Evolutionary conservation across 2,113 vertebrate genomes (phyloP), one percentile per base, ranked within the genome.

Genomic region (Bothrops jararaca): DNA sequence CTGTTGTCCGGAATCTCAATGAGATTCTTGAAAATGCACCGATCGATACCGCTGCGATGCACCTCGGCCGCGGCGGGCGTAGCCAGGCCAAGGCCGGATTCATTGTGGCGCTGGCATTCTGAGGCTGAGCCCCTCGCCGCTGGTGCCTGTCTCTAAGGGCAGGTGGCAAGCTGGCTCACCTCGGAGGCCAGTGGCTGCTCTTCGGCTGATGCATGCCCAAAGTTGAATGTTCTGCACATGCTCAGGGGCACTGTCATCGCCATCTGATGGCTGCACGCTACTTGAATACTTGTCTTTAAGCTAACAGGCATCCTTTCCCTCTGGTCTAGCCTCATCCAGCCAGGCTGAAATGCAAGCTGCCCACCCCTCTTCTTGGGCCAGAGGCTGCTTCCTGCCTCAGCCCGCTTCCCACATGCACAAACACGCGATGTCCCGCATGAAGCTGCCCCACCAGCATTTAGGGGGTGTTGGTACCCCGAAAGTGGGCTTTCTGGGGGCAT

Each of bases 1-100:
- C 97, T 92, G 95, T 96, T 96, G 97, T 95, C 97, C 96, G 93
- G 98, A 98, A 99, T 99, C 97, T 98, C 97, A 99, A 99, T 99
- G 98, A 99, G 98, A 96, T 92, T 96, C 97, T 98, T 96, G 96
- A 97, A 98, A 97, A 91, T 2, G 9, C 88, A 88, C 88, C 12
- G 97, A 98, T 99, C 98, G 96, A 99, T 99, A 91, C 96, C 94
- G 98, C 98, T 97, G 98, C 97, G 98, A 97, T 96, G 97, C 98
- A 94, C 96, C 93, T 96, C 11, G 11, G 48, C 96, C 13, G 85
- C n/a, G 45, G 85, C 22, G 1, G 5, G 12, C 23, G 5, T 7
- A 86, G 85, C 23, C 85, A 86, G 23, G 23, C 9, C 45, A 50
- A 98, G 96, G 98, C 98, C n/a, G n/a, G n/a, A n/a, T n/a, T n/a